phyloP scores from a whole-genome alignment of 1,140 invertebrate genomes.

The Hylaeus volcanicus region DNA sequence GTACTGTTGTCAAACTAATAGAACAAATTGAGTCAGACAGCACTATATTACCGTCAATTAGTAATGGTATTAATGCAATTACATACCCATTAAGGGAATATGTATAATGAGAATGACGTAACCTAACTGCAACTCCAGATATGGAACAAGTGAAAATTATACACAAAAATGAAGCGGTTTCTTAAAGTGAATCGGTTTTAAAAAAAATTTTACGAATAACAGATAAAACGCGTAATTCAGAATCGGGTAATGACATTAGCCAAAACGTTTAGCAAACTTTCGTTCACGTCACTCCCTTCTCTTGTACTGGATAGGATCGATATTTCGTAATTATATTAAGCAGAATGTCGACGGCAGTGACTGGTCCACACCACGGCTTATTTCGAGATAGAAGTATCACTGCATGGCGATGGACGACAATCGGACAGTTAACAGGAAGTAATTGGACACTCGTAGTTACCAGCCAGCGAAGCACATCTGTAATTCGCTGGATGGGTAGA shows the following conservation, averaged over 20 bases:
- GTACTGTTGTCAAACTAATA: no score
- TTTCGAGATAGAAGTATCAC: slow-evolving; percentile 63
- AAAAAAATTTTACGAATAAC: background rate
- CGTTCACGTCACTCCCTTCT: slow-evolving; percentile 12
- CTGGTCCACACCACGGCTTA: slow-evolving; percentile 50
- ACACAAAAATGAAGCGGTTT: no score
- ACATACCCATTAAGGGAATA: no score
- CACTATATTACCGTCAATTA: no score
- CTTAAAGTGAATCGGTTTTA: no score
- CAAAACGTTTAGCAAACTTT: slow-evolving; percentile 52
- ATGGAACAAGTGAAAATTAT: no score
- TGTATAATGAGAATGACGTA: no score
- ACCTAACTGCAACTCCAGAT: no score
- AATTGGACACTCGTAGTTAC: slow-evolving; percentile 66
- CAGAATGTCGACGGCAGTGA: slow-evolving; percentile 57
- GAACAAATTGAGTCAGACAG: no score
- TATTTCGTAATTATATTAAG: slow-evolving; percentile 69
- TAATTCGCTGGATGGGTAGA: slow-evolving; percentile 57
- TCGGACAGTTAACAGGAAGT: slow-evolving; percentile 65
- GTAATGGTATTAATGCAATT: no score
- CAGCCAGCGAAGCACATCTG: slow-evolving; percentile 53
- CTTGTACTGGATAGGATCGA: slow-evolving; percentile 53
- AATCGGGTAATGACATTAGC: slow-evolving; percentile 50
- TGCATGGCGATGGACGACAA: slow-evolving; percentile 61
- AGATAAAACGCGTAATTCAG: slow-evolving; percentile 13